Evolutionary conservation across 2,888 invertebrate genomes (phyloP).

Genomic region (Antheraea yamamai): DNA sequence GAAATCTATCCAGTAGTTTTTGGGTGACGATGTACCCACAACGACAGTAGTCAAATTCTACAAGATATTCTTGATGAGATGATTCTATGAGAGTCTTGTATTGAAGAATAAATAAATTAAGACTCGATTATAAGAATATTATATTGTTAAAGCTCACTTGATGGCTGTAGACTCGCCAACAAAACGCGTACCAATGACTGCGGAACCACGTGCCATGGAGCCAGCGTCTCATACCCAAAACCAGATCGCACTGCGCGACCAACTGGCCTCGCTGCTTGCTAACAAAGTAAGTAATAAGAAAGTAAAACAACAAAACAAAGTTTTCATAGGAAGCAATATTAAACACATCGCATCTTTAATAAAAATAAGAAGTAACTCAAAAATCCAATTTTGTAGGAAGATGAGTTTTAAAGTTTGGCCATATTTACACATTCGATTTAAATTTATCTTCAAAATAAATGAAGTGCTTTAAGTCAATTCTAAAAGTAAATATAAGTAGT

Average conservation of each 20-base stretch:
- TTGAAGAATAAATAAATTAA: too few species aligned
- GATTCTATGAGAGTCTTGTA: too few species aligned
- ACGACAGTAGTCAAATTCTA: neutral
- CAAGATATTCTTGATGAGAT: too few species aligned
- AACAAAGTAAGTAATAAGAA: constrained; percentile 50
- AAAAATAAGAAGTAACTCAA: too few species aligned
- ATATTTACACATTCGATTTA: too few species aligned
- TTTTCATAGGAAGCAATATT: neutral
- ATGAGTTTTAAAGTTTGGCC: too few species aligned
- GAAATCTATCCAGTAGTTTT: neutral
- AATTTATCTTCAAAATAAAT: too few species aligned
- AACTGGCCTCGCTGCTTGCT: constrained; percentile 62
- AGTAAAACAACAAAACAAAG: neutral
- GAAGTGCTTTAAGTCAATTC: too few species aligned
- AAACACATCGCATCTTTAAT: too few species aligned
- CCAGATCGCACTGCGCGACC: constrained; percentile 67
- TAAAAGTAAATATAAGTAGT: too few species aligned
- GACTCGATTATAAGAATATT: neutral
- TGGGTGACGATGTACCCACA: neutral
- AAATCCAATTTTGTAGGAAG: too few species aligned
- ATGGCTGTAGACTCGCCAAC: constrained; percentile 71
- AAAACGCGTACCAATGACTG: constrained; percentile 48
- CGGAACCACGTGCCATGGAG: constrained; percentile 62
- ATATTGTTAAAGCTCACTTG: constrained; percentile 21
- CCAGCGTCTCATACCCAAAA: constrained; percentile 68